Conservation (phyloP, 2,797 vertebrate species). For the Cyprinella venusta region DNA sequence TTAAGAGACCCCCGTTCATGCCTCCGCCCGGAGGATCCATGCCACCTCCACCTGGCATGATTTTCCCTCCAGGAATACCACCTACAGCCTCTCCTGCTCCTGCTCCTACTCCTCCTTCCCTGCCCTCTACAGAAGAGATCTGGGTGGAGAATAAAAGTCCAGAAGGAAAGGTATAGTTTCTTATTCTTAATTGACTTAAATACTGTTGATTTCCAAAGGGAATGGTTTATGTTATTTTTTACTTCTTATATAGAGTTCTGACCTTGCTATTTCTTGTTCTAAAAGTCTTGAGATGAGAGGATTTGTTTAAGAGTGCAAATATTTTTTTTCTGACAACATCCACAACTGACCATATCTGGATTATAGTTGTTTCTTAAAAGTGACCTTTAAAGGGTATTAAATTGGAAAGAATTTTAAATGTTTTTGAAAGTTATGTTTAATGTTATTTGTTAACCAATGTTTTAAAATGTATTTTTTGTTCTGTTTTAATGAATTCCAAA, state of each 20-base stretch:
- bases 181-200: neutral
- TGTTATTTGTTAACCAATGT: neutral
- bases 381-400: too few relatives aligned
- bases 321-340: neutral
- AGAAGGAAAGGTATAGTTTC: constrained; percentile 89
- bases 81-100: constrained; percentile 73
- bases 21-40: constrained; percentile 94
- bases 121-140: constrained; percentile 92
- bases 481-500: neutral
- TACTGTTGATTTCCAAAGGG: neutral
- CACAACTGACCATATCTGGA: neutral
- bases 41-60: constrained; percentile 95
- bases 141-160: constrained; percentile 99
- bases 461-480: neutral
- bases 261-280: neutral
- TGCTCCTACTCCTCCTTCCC: constrained; percentile 71
- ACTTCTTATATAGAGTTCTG: neutral
- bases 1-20: constrained; percentile 96
- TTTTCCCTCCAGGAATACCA: constrained; percentile 93
- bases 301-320: neutral
- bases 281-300: neutral
- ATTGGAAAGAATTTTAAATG: too few relatives aligned
- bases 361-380: neutral
- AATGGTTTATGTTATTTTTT: neutral
- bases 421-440: too few relatives aligned